Conservation (phyloP, 2,797 vertebrate genomes). For the Avahi laniger region DNA sequence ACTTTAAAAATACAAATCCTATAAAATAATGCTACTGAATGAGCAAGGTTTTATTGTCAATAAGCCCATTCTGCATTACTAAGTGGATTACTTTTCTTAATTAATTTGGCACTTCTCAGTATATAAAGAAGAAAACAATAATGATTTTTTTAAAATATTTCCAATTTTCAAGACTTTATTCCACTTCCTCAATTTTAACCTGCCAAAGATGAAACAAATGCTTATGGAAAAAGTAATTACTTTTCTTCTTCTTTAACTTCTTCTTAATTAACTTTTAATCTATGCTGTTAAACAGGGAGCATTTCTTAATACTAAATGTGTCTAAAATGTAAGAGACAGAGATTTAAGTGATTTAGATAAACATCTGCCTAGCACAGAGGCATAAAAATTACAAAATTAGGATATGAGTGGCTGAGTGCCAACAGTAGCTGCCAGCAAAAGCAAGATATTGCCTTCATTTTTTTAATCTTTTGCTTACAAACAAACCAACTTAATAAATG, state of each 20-base stretch:
- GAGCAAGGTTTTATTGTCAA: conserved; percentile 57
- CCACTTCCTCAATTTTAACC: conserved; percentile 71
- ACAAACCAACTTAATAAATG: conserved; percentile 49
- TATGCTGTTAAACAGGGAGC: conserved; percentile 77
- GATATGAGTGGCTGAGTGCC: conserved; percentile 73
- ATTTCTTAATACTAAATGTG: conserved; percentile 81
- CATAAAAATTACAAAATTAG: conserved; percentile 78
- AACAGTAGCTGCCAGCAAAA: conserved; percentile 38
- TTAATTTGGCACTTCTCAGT: conserved; percentile 54
- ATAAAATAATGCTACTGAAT: conserved; percentile 62
- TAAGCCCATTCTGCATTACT: conserved; percentile 33
- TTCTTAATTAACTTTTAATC: conserved; percentile 87
- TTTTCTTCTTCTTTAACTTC: conserved; percentile 77
- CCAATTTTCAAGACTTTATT: conserved; percentile 68
- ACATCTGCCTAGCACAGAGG: conserved; percentile 80
- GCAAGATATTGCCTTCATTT: conserved; percentile 34
- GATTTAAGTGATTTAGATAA: conserved; percentile 86
- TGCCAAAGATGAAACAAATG: conserved; percentile 79
- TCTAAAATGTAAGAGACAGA: conserved; percentile 80
- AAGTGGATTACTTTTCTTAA: conserved; percentile 74
- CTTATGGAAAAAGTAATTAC: conserved; percentile 78
- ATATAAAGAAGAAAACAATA: conserved; percentile 66
- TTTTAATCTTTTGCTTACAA: conserved; percentile 33
- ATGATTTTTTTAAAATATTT: conserved; percentile 65
- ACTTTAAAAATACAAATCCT: conserved; percentile 59